These are phyloP conservation scores for Dipodomys merriami DNA, from an alignment of 2,113 vertebrate genomes.

Conservation along the genomic window DNA sequence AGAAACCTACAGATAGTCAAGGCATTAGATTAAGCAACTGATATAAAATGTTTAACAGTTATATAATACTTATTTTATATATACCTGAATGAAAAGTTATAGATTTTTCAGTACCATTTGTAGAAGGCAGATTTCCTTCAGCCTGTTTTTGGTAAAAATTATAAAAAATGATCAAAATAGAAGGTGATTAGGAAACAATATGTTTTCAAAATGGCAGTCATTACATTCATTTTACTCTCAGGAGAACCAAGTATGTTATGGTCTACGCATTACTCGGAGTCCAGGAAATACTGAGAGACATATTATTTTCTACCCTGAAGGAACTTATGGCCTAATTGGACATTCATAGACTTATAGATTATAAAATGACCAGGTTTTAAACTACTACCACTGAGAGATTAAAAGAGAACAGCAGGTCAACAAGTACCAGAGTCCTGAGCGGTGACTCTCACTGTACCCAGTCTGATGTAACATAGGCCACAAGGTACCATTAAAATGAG, in stretches of 20 bases:
- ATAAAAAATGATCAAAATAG: background rate
- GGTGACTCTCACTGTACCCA: background rate
- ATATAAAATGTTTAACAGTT: background rate
- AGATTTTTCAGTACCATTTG: constrained; percentile 1
- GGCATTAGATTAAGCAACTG: background rate
- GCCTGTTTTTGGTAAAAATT: background rate
- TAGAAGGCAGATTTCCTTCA: background rate
- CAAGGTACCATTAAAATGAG: background rate
- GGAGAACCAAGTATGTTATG: background rate
- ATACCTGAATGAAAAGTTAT: background rate
- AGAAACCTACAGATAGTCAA: background rate
- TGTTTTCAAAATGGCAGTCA: constrained; percentile 4
- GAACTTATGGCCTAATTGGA: background rate
- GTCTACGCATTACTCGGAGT: background rate
- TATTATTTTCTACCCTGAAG: background rate
- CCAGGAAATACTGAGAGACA: background rate
- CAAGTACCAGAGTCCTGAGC: background rate
- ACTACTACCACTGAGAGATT: background rate
- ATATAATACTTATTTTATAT: background rate
- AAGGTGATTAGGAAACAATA: background rate
- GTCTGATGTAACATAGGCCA: background rate
- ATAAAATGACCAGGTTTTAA: background rate
- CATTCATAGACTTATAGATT: background rate
- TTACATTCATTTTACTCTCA: background rate
- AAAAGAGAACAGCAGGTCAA: background rate